These are phyloP conservation scores for Solenopsis fugax DNA, from an alignment of 1,140 invertebrate genomes.

Conservation along the genomic window DNA sequence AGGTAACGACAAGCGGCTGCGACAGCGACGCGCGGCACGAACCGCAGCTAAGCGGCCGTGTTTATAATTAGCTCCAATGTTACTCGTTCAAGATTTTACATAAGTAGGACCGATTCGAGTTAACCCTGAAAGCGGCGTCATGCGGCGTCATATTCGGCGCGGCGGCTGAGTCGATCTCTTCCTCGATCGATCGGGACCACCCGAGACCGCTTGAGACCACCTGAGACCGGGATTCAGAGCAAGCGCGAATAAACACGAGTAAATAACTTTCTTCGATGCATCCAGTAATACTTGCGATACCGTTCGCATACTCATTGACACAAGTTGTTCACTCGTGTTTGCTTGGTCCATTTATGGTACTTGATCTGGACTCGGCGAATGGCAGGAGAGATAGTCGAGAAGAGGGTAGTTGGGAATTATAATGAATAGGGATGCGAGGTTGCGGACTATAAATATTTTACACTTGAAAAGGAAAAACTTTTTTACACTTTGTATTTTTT, in stretches of 20 bases:
- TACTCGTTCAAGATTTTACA: constrained; percentile 76
- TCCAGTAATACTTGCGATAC: neutral
- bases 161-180: constrained; percentile 31
- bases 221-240: neutral
- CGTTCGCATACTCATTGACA: neutral
- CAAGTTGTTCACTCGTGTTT: neutral
- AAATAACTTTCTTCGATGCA: neutral
- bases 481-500: neutral
- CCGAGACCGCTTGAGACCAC: neutral
- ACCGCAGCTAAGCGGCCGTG: constrained; percentile 52
- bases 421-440: neutral
- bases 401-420: neutral
- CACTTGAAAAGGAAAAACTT: neutral
- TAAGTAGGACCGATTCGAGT: constrained; percentile 71
- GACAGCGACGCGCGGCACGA: constrained; percentile 9
- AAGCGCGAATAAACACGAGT: neutral
- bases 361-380: neutral
- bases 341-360: neutral
- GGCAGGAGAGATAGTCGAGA: neutral
- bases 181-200: constrained; percentile 18
- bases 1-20: constrained; percentile 44
- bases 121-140: constrained; percentile 69
- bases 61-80: constrained; percentile 77
- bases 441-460: neutral
- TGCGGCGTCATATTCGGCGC: constrained; percentile 41